Evolutionary conservation across 2,797 vertebrate genomes (phyloP), one percentile per base, ranked within the genome.

Genomic region (Hipposideros larvatus): DNA sequence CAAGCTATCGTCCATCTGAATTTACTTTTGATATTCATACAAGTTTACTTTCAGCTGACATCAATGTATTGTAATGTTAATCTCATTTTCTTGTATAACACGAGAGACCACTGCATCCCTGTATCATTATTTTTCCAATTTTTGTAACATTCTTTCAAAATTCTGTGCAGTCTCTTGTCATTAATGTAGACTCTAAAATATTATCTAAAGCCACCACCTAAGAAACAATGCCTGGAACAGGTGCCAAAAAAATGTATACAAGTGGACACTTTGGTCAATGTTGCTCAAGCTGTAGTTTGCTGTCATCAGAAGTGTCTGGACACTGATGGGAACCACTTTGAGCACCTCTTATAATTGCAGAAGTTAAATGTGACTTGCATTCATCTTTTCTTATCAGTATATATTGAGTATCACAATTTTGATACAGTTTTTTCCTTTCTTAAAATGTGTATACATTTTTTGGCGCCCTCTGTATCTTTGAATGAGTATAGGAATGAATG

Each of bases 21-120:
- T 88, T 90, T 77, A 51, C 43, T 90, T 87, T 88, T 92, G 55
- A 21, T 37, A 82, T 84, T 91, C 31, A 74, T 70, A 85, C 28
- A 68, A 51, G 59, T 63, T 92, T 59, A 48, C 5, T 63, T 74
- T 83, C 14, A 83, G 1, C 15, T 65, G 46, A 55, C 34, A 87
- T n/a, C 66, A 74, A 51, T 88, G 1, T 4, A 15, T 63, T 68
- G 24, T 4, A 75, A 65, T 59, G 13, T 41, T 7, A 37, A 37
- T 37, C 6, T 5, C 7, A 71, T 57, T 68, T 87, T 75, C 14
- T 88, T 48, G 16, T 28, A 10, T 26, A 46, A 46, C 1, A n/a
- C 21, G 14, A 18, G 7, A 75, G 11, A 55, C 5, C 2, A 53
- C 4, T 61, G 19, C 37, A 61, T 73, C 53, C 22, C 5, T 70